Conservation (phyloP, 2,888 invertebrate species). For the Leptinotarsa juncta region DNA sequence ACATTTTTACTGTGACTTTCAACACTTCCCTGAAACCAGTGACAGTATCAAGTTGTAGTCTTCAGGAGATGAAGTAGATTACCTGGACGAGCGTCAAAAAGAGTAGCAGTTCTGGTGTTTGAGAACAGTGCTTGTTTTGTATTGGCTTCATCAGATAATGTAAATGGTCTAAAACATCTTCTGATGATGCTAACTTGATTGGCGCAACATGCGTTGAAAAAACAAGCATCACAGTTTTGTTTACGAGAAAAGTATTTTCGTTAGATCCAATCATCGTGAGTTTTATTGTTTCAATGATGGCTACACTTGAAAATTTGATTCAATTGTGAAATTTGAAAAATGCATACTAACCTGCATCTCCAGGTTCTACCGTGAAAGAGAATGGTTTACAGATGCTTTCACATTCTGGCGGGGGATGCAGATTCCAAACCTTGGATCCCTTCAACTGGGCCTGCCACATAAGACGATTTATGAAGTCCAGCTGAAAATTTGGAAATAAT, state of each 20-base stretch:
- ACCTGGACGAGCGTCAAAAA: too few relatives aligned
- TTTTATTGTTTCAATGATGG: too few relatives aligned
- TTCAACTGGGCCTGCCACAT: conserved; percentile 95
- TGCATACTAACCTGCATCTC: conserved; percentile 79
- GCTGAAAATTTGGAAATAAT: conserved; percentile 67
- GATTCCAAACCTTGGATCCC: conserved; percentile 86
- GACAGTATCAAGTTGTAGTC: neutral
- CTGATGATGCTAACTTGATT: too few relatives aligned
- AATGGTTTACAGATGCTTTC: conserved; percentile 80
- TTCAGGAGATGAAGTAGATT: too few relatives aligned
- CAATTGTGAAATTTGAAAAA: neutral
- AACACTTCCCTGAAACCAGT: neutral
- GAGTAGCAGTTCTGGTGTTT: too few relatives aligned
- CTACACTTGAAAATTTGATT: too few relatives aligned
- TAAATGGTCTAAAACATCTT: too few relatives aligned
- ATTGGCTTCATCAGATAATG: neutral
- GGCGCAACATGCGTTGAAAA: too few relatives aligned
- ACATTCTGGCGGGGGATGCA: conserved; percentile 90
- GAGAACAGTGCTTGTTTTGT: too few relatives aligned
- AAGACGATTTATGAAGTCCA: conserved; percentile 90
- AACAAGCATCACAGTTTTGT: too few relatives aligned
- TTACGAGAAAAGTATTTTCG: too few relatives aligned
- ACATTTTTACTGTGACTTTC: neutral
- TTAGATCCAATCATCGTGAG: too few relatives aligned
- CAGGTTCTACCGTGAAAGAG: conserved; percentile 83